phyloP scores from a whole-genome alignment of 2,888 invertebrate species.

The Choristoneura rosaceana region DNA sequence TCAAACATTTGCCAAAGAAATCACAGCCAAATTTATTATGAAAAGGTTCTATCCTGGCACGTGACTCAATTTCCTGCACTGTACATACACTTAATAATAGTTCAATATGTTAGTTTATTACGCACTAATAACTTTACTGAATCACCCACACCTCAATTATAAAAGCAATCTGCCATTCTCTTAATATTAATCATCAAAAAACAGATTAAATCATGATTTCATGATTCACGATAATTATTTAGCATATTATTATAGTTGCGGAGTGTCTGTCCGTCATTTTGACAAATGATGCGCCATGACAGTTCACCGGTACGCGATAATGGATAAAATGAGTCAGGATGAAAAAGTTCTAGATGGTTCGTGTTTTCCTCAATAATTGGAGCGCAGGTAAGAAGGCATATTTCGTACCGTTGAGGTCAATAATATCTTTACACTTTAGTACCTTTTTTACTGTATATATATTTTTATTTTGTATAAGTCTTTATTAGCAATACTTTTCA shows the following conservation, averaged over 20 bases:
- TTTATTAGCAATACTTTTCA: too few species aligned
- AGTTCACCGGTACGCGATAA: slow-evolving; percentile 50
- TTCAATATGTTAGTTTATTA: too few species aligned
- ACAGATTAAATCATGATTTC: slow-evolving; percentile 49
- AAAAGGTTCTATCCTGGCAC: too few species aligned
- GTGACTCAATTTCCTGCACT: too few species aligned
- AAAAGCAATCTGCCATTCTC: slow-evolving; percentile 21
- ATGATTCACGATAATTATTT: slow-evolving; percentile 57
- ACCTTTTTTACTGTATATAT: too few species aligned
- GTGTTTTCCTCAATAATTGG: not conserved
- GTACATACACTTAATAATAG: too few species aligned
- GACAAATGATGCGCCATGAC: slow-evolving; percentile 63
- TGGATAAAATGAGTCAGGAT: slow-evolving; percentile 47
- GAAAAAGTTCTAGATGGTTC: not conserved
- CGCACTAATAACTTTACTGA: not conserved
- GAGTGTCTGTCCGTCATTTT: slow-evolving; percentile 55
- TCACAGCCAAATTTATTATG: too few species aligned
- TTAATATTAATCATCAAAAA: slow-evolving; percentile 22
- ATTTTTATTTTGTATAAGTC: too few species aligned
- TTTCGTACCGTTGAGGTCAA: too few species aligned
- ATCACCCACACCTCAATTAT: not conserved
- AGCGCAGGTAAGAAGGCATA: not conserved
- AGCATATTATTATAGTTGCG: slow-evolving; percentile 45
- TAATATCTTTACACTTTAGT: too few species aligned
- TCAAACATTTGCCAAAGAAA: too few species aligned